These are phyloP conservation scores for Hipparchia semele DNA, from an alignment of 2,888 invertebrate species.

Conservation along the genomic window DNA sequence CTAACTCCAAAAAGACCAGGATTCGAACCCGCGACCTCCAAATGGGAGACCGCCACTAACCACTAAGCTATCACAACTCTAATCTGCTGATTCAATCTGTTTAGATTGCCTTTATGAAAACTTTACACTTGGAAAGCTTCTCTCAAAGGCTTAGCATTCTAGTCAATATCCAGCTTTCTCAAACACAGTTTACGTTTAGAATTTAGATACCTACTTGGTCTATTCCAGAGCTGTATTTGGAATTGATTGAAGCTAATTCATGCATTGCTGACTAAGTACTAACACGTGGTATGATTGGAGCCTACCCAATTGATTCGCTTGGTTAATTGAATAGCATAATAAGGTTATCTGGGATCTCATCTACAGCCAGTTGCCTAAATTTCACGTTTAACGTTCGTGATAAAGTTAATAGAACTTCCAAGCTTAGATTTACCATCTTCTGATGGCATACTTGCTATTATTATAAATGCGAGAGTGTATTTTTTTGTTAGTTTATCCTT, in stretches of 20 bases:
- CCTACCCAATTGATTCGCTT: conserved; percentile 8
- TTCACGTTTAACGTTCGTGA: neutral
- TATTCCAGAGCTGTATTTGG: conserved; percentile 6
- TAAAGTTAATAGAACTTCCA: no score
- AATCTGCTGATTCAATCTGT: no score
- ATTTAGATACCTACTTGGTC: neutral
- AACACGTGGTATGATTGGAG: conserved; percentile 13
- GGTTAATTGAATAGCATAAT: conserved; percentile 3
- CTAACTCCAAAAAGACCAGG: no score
- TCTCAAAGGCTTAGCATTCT: neutral
- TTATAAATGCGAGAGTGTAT: no score
- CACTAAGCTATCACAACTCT: no score
- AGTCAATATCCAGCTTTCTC: neutral
- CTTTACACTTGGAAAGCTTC: neutral
- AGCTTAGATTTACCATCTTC: no score
- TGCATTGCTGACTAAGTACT: conserved; percentile 28
- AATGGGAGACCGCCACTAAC: no score
- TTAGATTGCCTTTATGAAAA: no score
- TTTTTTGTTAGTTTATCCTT: no score
- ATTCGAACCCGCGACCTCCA: no score
- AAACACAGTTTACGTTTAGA: conserved; percentile 1
- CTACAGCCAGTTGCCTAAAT: neutral
- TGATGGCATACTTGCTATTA: no score
- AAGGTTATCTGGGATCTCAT: neutral
- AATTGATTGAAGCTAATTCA: conserved; percentile 38